Evolutionary conservation across 2,113 vertebrate genomes (phyloP).

Genomic region (Heteronetta atricapilla): DNA sequence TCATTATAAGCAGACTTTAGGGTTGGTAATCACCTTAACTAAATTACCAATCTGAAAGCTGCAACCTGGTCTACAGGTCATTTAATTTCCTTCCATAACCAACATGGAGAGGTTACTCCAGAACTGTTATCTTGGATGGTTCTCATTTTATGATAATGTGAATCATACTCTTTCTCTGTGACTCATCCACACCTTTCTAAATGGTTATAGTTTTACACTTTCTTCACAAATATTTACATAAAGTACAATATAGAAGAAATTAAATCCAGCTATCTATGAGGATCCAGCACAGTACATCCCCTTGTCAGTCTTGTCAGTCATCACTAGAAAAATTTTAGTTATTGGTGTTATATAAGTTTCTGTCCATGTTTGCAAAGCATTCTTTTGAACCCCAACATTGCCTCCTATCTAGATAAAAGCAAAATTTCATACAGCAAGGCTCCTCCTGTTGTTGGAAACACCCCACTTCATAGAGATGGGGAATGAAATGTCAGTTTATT

Average conservation of each 20-base stretch:
- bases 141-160: neutral
- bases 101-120: neutral
- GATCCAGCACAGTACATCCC: neutral
- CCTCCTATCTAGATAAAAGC: neutral
- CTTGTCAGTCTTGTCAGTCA: neutral
- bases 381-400: neutral
- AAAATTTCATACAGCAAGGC: neutral
- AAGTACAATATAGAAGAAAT: neutral
- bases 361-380: neutral
- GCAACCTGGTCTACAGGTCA: neutral
- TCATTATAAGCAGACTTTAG: neutral
- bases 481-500: slow-evolving; percentile 48
- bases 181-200: neutral
- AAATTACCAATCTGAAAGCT: neutral
- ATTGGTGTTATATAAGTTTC: neutral
- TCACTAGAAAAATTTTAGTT: neutral
- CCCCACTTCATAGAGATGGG: neutral
- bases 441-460: neutral
- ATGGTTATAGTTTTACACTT: neutral
- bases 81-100: neutral
- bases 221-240: neutral
- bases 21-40: neutral
- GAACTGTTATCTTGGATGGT: neutral
- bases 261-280: neutral
- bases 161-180: neutral